These are phyloP conservation scores for Eulemur macaco DNA, from an alignment of 2,113 vertebrate species.

Conservation along the genomic window DNA sequence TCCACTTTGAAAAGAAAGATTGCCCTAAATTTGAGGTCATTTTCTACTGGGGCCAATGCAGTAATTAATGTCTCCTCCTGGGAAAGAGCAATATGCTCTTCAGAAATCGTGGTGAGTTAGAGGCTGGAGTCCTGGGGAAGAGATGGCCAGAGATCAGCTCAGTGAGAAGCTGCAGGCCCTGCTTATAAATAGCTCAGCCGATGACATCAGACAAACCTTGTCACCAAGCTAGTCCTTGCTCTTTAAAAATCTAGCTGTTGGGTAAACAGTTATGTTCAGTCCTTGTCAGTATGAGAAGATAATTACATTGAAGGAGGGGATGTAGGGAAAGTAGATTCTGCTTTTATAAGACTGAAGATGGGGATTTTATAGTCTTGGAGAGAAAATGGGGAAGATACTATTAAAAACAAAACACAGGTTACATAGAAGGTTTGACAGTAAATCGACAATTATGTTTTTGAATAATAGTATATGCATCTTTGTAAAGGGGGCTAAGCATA, in stretches of 20 bases:
- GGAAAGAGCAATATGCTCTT: slow-evolving; percentile 52
- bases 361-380: slow-evolving; percentile 7
- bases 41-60: background rate
- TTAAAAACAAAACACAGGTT: background rate
- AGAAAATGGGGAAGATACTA: background rate
- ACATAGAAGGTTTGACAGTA: background rate
- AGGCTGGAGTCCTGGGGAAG: slow-evolving; percentile 6
- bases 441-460: background rate
- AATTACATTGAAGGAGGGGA: background rate
- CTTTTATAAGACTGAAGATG: background rate
- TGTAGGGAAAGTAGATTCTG: background rate
- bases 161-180: background rate
- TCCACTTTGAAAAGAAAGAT: slow-evolving; percentile 56
- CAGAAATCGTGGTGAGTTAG: slow-evolving; percentile 35
- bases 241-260: slow-evolving; percentile 37
- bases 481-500: background rate
- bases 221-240: slow-evolving; percentile 18
- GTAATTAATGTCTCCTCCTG: background rate
- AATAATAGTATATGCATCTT: background rate
- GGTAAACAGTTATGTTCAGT: background rate
- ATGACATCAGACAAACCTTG: slow-evolving; percentile 46
- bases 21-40: slow-evolving; percentile 45
- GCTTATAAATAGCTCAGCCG: slow-evolving; percentile 36
- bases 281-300: background rate
- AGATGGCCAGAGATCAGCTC: slow-evolving; percentile 17